phyloP scores from a whole-genome alignment of 2,888 invertebrate species.

The Drosophila setosimentum region DNA sequence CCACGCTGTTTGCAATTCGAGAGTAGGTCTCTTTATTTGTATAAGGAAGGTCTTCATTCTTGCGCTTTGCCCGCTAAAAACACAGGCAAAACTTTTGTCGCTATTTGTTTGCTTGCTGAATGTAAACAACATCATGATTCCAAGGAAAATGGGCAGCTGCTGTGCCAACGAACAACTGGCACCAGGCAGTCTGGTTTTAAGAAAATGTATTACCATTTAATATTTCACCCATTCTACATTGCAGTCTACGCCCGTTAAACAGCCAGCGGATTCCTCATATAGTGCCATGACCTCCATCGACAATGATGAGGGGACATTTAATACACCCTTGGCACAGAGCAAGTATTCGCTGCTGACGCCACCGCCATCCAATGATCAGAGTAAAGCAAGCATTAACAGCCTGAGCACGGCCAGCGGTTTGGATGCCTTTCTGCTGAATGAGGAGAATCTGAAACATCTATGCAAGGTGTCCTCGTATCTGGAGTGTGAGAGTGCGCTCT shows the following conservation, averaged over 20 bases:
- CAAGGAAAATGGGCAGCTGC: constrained; percentile 70
- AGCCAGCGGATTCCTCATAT: constrained; percentile 72
- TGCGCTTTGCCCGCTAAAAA: constrained; percentile 28
- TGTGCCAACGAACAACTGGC: constrained; percentile 41
- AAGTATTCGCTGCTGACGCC: constrained; percentile 77
- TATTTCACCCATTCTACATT: constrained; percentile 1
- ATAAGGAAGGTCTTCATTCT: constrained; percentile 9
- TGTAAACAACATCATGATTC: constrained; percentile 56
- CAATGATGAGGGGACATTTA: constrained; percentile 48
- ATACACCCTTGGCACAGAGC: constrained; percentile 68
- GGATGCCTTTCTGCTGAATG: constrained; percentile 81
- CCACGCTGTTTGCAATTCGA: constrained; percentile 60
- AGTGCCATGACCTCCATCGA: constrained; percentile 44
- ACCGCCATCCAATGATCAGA: constrained; percentile 78
- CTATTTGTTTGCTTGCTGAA: constrained; percentile 21
- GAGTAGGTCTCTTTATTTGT: constrained; percentile 5
- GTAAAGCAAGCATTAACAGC: constrained; percentile 51
- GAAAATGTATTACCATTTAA: constrained; percentile 1
- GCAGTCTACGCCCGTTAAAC: constrained; percentile 82
- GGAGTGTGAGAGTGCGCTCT: constrained; percentile 84
- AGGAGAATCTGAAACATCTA: constrained; percentile 83
- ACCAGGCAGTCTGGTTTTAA: constrained; percentile 69
- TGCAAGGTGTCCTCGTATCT: constrained; percentile 84
- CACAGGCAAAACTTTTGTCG: constrained; percentile 36
- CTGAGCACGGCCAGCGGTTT: constrained; percentile 68